phyloP scores from a whole-genome alignment of 2,797 vertebrate genomes.

The Phoxinus dragarum region DNA sequence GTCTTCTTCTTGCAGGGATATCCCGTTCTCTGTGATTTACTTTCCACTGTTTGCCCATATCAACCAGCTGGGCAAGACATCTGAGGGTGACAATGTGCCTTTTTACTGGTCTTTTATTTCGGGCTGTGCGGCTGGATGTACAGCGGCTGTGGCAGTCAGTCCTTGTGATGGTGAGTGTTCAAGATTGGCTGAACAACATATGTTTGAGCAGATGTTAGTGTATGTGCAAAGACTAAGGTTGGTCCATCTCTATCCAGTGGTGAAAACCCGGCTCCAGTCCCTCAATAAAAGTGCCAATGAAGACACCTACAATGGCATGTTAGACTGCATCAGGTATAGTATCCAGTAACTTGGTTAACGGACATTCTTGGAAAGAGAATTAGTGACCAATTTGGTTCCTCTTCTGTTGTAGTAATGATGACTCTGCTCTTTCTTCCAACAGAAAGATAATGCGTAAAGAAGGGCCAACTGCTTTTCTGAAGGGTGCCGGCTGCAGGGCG shows the following conservation, averaged over 20 bases:
- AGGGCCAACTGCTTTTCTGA: conserved; percentile 82
- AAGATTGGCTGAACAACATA: not conserved
- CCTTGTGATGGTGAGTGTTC: conserved; percentile 82
- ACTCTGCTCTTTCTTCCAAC: conserved; percentile 36
- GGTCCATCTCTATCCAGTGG: conserved; percentile 69
- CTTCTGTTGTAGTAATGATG: not conserved
- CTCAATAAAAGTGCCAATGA: conserved; percentile 84
- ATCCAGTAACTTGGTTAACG: not conserved
- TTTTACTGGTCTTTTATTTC: conserved; percentile 86
- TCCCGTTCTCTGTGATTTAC: conserved; percentile 86
- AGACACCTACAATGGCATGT: conserved; percentile 84
- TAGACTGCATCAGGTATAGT: conserved; percentile 82
- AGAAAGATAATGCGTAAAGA: conserved; percentile 85
- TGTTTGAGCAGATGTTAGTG: not conserved
- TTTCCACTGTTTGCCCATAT: conserved; percentile 86
- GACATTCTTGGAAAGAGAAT: not conserved
- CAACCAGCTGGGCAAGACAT: conserved; percentile 78
- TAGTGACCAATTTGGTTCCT: not conserved
- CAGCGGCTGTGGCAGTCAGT: conserved; percentile 83
- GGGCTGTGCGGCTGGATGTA: conserved; percentile 80
- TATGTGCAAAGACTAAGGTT: not conserved
- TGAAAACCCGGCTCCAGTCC: conserved; percentile 86
- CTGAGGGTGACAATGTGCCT: conserved; percentile 74
- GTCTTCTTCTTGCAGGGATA: conserved; percentile 75
- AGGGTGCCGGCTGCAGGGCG: conserved; percentile 83